A percentile compares a stretch with the other conserved stretches of the same genome.
Evolutionary conservation across 2,113 vertebrate species (phyloP).

Genomic region (Reinhardtius hippoglossoides): DNA sequence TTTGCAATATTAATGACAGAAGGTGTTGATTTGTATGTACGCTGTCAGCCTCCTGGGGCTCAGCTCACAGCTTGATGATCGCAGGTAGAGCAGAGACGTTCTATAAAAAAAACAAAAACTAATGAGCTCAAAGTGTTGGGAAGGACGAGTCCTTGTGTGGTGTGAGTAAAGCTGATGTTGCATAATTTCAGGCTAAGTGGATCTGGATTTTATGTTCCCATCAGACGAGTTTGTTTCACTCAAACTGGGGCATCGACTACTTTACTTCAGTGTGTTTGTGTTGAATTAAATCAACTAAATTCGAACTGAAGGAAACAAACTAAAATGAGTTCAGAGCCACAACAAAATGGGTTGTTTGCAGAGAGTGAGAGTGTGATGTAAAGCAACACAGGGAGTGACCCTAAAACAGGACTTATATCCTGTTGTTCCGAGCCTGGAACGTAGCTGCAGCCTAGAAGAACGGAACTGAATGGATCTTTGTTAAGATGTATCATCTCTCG

Average conservation of each 20-base stretch:
- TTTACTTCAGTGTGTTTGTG: neutral
- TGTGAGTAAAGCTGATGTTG: neutral
- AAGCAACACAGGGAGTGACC: neutral
- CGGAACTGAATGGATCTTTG: no score
- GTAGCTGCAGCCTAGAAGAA: no score
- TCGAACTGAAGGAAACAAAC: neutral
- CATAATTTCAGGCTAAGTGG: neutral
- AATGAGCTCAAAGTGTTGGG: constrained; percentile 1
- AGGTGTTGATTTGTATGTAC: constrained; percentile 28
- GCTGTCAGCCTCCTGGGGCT: constrained; percentile 5
- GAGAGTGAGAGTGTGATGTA: neutral
- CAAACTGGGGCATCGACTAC: neutral
- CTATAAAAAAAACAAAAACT: neutral
- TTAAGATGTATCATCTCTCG: no score
- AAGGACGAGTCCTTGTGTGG: neutral
- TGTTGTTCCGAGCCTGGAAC: no score
- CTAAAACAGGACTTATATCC: neutral
- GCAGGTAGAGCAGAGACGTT: neutral
- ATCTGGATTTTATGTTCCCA: neutral
- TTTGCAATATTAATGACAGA: constrained; percentile 54
- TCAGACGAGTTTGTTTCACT: neutral
- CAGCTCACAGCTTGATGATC: constrained; percentile 12
- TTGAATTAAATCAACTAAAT: neutral
- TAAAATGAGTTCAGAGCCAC: neutral
- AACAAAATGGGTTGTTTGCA: neutral